These are phyloP conservation scores for Micronycteris hirsuta DNA, from an alignment of 2,113 vertebrate species.

Conservation along the genomic window DNA sequence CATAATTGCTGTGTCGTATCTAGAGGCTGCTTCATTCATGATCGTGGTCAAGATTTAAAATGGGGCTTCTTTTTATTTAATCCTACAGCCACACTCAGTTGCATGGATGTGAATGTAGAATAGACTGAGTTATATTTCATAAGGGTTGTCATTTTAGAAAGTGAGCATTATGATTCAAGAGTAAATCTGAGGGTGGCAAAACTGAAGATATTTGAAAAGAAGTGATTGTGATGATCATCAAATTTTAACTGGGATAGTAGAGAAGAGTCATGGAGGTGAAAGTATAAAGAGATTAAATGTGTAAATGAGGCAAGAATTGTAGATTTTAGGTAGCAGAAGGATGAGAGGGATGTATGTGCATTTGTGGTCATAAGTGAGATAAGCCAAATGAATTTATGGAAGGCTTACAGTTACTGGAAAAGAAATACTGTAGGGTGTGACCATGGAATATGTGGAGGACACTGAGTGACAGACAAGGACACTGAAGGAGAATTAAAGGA, in stretches of 20 bases:
- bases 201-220: background rate
- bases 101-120: background rate
- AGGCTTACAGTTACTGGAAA: background rate
- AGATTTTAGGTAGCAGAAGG: background rate
- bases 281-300: background rate
- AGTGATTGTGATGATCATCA: background rate
- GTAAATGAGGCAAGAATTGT: background rate
- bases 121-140: slow-evolving; percentile 40
- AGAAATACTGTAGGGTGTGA: background rate
- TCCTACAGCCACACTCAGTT: background rate
- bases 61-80: background rate
- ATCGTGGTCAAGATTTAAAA: background rate
- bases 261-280: background rate
- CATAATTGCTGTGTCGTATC: background rate
- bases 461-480: background rate
- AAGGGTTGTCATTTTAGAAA: slow-evolving; percentile 8
- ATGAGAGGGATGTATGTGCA: background rate
- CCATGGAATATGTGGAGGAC: background rate
- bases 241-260: background rate
- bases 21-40: background rate
- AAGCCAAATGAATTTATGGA: background rate
- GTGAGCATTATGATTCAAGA: background rate
- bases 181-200: background rate
- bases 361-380: background rate
- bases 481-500: background rate